phyloP scores from a whole-genome alignment of 1,140 invertebrate species.

The Zaprionus tsacasi region DNA sequence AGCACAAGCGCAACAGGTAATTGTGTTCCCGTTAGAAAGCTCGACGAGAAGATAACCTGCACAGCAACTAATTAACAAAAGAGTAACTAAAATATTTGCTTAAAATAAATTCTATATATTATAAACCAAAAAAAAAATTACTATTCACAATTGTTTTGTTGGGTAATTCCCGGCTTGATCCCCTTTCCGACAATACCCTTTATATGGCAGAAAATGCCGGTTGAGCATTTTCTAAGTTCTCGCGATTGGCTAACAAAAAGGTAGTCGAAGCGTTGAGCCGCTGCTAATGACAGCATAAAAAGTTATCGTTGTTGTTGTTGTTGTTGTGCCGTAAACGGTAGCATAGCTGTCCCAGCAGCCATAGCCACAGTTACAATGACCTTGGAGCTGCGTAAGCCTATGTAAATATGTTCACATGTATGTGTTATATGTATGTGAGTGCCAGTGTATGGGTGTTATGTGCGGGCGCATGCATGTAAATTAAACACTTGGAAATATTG shows the following conservation, averaged over 20 bases:
- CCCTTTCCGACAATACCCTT: not conserved
- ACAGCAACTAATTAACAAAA: not conserved
- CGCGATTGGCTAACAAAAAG: slow-evolving; percentile 37
- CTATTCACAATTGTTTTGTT: not conserved
- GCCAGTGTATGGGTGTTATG: slow-evolving; percentile 36
- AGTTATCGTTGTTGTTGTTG: slow-evolving; percentile 24
- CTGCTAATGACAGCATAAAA: slow-evolving; percentile 50
- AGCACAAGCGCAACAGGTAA: slow-evolving; percentile 17
- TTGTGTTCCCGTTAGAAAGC: not conserved
- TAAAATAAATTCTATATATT: not conserved
- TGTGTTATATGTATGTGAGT: slow-evolving; percentile 6
- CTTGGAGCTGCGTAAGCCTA: slow-evolving; percentile 58
- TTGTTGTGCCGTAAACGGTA: slow-evolving; percentile 44
- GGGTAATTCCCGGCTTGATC: not conserved
- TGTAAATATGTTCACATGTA: slow-evolving; percentile 13
- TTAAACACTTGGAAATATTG: slow-evolving; percentile 52
- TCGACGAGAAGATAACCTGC: slow-evolving; percentile 12
- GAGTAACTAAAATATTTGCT: not conserved
- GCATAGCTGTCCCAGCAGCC: slow-evolving; percentile 46
- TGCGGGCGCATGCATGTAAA: slow-evolving; percentile 51
- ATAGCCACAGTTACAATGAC: slow-evolving; percentile 73
- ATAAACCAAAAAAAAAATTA: not conserved
- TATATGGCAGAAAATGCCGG: slow-evolving; percentile 36
- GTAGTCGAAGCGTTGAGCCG: slow-evolving; percentile 7
- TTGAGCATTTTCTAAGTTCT: slow-evolving; percentile 23